phyloP scores from a whole-genome alignment of 2,113 vertebrate genomes.

The Galemys pyrenaicus region DNA sequence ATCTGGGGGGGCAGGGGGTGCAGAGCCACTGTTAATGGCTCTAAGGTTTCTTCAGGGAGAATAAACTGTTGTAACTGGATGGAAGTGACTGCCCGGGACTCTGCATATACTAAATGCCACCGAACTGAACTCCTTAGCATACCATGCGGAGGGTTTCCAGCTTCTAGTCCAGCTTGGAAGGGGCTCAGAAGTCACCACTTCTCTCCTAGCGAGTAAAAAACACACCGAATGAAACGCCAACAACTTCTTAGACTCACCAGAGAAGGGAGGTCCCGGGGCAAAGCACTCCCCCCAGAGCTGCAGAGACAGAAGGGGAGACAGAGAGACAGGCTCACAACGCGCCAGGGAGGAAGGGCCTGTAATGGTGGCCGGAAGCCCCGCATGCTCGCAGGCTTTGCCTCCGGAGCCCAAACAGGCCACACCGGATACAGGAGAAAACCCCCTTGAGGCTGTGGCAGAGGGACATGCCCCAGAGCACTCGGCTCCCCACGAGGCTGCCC shows the following conservation, averaged over 20 bases:
- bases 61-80: not conserved
- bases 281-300: not conserved
- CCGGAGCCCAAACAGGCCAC: not conserved
- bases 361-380: not conserved
- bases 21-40: not conserved
- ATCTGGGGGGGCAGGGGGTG: not conserved
- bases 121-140: not conserved
- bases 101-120: not conserved
- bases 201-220: not conserved
- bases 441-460: not conserved
- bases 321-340: not conserved
- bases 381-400: not conserved
- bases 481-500: not conserved
- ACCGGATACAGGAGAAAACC: not conserved
- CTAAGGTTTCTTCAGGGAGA: not conserved
- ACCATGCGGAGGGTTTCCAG: not conserved
- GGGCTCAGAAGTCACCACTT: not conserved
- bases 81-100: not conserved
- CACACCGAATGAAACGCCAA: not conserved
- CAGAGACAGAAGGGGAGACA: no score
- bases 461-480: not conserved
- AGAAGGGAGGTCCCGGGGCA: not conserved
- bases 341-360: not conserved
- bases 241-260: not conserved
- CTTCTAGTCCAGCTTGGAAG: not conserved